Evolutionary conservation across 2,888 invertebrate genomes (phyloP), one percentile per base, ranked within the genome.

Genomic region (Lochmaea capreae): DNA sequence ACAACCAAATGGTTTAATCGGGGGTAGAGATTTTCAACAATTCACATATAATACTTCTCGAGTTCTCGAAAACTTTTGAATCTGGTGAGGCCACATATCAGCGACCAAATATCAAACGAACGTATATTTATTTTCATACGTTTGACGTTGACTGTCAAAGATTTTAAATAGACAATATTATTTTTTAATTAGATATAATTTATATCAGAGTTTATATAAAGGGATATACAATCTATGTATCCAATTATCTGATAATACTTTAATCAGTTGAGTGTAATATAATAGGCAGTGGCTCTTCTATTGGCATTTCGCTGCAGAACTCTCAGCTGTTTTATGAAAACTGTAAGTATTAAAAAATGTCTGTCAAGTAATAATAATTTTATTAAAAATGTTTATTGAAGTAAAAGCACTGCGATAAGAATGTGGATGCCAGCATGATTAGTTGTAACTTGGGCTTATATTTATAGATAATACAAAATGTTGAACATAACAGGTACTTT

Each of bases 141-240:
- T 46, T 61, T 61, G 61, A 61, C 61, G 8, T 61, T 61, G 26
- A 33, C 14, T 33, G 61, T 61, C 33, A 26, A 39, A 61, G 1
- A 39, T 39, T 22, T 26, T 26, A 26, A 33, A n/a, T 26, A 59
- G 26, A 57, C 11, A 18, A n/a, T 58, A 58, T 22, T 22, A 22
- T 22, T 26, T 58, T 26, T 58, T 58, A 58, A 26, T 26, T 16
- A 58, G 26, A 58, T 12, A 58, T n/a, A 49, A 49, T 49, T 14
- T n/a, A 49, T 49, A 49, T n/a, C n/a, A n/a, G n/a, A n/a, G n/a
- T n/a, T n/a, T n/a, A n/a, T n/a, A 8, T 2, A 49, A n/a, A 49
- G 3, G 22, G n/a, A 49, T n/a, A n/a, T 8, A n/a, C 5, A n/a
- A 8, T 49, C 49, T 14, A 49, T n/a, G n/a, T 49, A n/a, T 49